Evolutionary conservation across 2,888 invertebrate genomes (phyloP).

Genomic region (Drosophila meridionalis): DNA sequence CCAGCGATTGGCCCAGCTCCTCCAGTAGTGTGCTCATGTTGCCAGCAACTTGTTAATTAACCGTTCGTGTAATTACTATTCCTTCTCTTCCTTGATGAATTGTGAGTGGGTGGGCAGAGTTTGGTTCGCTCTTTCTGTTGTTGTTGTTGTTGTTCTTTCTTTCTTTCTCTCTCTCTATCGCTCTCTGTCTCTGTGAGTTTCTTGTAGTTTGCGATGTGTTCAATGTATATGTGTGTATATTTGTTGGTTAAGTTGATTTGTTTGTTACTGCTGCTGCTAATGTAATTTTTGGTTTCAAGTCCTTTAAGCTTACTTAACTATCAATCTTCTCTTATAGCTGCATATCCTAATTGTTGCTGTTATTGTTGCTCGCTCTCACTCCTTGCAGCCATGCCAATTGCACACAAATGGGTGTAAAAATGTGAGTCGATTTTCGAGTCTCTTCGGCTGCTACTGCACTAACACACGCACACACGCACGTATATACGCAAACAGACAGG

Average conservation of each 20-base stretch:
- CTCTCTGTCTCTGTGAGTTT: neutral
- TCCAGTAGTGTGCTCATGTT: constrained; percentile 55
- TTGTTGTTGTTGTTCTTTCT: neutral
- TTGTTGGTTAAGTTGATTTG: constrained; percentile 4
- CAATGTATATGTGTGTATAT: neutral
- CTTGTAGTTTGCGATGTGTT: neutral
- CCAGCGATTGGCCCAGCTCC: constrained; percentile 52
- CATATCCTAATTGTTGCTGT: constrained; percentile 37
- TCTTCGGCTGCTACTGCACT: constrained; percentile 16
- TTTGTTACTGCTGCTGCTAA: neutral
- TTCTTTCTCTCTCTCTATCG: neutral
- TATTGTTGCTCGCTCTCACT: constrained; percentile 21
- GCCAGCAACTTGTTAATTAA: constrained; percentile 18
- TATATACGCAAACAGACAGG: neutral
- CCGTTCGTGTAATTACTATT: constrained; percentile 10
- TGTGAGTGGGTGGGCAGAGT: constrained; percentile 25
- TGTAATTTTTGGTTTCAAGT: constrained; percentile 36
- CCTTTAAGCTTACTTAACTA: constrained; percentile 36
- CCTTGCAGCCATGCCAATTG: constrained; percentile 48
- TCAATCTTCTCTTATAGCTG: constrained; percentile 35
- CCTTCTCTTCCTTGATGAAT: neutral
- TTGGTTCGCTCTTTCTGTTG: neutral
- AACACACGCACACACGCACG: constrained; percentile 6
- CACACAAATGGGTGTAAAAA: constrained; percentile 16
- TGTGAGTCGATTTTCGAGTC: constrained; percentile 22